A percentile compares a stretch with the other conserved stretches of the same genome.
Evolutionary conservation across 2,888 invertebrate genomes (phyloP).

Genomic region (Synanthedon myopaeformis): DNA sequence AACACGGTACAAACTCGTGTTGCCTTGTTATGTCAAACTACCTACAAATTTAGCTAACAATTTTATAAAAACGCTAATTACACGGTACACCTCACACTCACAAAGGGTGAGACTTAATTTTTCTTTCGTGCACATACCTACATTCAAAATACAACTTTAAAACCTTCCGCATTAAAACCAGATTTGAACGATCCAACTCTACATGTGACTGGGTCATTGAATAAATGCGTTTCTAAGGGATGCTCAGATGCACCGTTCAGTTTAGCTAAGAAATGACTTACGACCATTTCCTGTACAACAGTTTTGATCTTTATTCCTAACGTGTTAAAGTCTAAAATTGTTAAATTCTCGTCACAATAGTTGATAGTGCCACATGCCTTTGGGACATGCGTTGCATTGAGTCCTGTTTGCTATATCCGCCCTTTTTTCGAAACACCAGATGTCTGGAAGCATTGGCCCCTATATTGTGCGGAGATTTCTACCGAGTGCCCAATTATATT

Average conservation of each 20-base stretch:
- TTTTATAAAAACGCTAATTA: slow-evolving; percentile 65
- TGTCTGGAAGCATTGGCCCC: slow-evolving; percentile 37
- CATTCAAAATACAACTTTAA: slow-evolving; percentile 19
- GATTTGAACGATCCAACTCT: not conserved
- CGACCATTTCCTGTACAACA: slow-evolving; percentile 5
- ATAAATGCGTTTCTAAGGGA: slow-evolving; percentile 61
- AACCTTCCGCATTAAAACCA: slow-evolving; percentile 9
- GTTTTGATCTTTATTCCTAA: not conserved
- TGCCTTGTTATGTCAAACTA: slow-evolving; percentile 19
- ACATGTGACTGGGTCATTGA: slow-evolving; percentile 3
- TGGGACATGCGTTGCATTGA: slow-evolving; percentile 58
- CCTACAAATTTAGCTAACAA: slow-evolving; percentile 58
- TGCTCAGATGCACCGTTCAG: slow-evolving; percentile 55
- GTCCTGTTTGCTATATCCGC: slow-evolving; percentile 63
- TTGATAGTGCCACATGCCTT: slow-evolving; percentile 24
- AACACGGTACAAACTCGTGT: slow-evolving; percentile 15
- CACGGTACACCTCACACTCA: slow-evolving; percentile 51
- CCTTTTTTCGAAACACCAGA: slow-evolving; percentile 62
- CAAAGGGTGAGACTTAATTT: slow-evolving; percentile 43
- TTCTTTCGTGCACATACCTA: slow-evolving; percentile 13
- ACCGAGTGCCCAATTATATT: slow-evolving; percentile 68
- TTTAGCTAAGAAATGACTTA: slow-evolving; percentile 16
- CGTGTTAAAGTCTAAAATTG: not conserved
- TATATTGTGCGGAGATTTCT: slow-evolving; percentile 39
- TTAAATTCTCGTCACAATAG: not conserved